Conservation (phyloP, 2,113 vertebrate genomes). For the Herpetotheres cachinnans region DNA sequence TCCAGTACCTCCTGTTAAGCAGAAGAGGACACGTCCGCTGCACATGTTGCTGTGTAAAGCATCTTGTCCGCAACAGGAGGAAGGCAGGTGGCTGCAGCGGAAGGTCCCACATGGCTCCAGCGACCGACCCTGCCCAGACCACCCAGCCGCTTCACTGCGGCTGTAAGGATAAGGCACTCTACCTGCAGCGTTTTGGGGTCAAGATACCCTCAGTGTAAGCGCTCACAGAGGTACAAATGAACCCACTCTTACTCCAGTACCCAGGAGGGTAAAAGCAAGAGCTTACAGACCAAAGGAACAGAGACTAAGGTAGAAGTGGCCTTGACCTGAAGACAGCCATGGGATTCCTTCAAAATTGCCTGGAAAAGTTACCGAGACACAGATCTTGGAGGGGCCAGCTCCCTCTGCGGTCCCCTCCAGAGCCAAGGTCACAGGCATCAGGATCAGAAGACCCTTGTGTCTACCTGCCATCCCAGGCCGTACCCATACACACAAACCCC, state of each 20-base stretch:
- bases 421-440: neutral
- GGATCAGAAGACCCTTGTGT: neutral
- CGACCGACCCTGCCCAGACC: neutral
- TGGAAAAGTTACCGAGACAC: neutral
- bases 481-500: neutral
- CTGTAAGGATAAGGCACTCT: rapidly evolving
- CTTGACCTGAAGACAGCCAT: neutral
- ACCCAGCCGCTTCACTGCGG: rapidly evolving
- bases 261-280: neutral
- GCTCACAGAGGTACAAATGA: neutral
- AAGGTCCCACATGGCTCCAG: neutral
- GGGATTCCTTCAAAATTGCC: rapidly evolving
- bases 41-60: neutral
- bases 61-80: neutral
- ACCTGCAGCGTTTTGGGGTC: rapidly evolving
- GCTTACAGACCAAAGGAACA: neutral
- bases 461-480: neutral
- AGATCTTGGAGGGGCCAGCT: neutral
- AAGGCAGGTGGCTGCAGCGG: neutral
- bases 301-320: neutral
- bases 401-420: neutral
- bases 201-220: neutral
- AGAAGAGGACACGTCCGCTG: neutral
- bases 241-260: neutral
- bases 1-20: neutral